Evolutionary conservation across 2,888 invertebrate species (phyloP).

Genomic region (Agrochola circellaris): DNA sequence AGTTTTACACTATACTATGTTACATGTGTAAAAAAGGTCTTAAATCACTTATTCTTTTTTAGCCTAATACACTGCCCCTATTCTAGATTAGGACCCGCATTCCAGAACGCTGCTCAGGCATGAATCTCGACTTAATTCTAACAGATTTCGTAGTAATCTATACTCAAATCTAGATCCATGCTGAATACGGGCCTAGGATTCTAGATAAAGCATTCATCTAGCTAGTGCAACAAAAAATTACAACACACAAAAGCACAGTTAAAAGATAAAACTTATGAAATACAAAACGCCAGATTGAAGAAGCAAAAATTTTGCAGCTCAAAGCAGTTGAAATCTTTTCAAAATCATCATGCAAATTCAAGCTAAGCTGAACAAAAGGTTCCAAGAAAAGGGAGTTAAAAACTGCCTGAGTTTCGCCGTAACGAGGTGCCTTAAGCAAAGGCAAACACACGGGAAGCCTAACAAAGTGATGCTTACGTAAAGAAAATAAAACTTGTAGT

Average conservation of each 20-base stretch:
- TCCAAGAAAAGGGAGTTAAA: slow-evolving; percentile 19
- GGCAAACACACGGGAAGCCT: slow-evolving; percentile 61
- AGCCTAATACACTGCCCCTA: neutral
- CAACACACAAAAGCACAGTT: neutral
- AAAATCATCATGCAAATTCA: slow-evolving; percentile 22
- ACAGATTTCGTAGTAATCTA: neutral
- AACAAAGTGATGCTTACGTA: slow-evolving; percentile 66
- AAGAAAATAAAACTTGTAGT: slow-evolving; percentile 54
- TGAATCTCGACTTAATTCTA: neutral
- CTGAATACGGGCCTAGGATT: neutral
- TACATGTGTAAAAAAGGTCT: neutral
- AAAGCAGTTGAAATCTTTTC: slow-evolving; percentile 10
- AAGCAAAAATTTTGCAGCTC: neutral
- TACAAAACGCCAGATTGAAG: neutral
- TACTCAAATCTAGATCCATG: neutral
- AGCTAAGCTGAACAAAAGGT: slow-evolving; percentile 44
- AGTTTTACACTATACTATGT: neutral
- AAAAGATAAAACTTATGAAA: neutral
- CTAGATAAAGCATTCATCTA: neutral
- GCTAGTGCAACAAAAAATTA: neutral
- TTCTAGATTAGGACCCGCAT: slow-evolving; percentile 9
- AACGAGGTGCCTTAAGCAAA: slow-evolving; percentile 59
- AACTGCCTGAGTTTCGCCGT: slow-evolving; percentile 30
- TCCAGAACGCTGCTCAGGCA: neutral
- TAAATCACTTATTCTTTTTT: neutral